A percentile compares a stretch with the other conserved stretches of the same genome.
Evolutionary conservation across 2,113 vertebrate species (phyloP).

Genomic region (Gambusia holbrooki): DNA sequence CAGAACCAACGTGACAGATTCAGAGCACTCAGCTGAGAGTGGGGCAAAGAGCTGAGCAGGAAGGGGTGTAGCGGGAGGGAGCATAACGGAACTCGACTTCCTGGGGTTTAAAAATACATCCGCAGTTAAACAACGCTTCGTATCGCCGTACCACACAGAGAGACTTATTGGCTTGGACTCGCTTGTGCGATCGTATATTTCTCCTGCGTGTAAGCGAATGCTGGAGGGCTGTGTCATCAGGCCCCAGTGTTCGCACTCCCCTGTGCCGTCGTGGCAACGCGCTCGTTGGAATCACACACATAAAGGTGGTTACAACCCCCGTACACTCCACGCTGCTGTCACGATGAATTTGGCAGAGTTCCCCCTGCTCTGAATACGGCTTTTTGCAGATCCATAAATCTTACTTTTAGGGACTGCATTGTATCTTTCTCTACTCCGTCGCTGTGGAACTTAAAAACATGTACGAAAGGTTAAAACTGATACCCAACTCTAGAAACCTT

Average conservation of each 20-base stretch:
- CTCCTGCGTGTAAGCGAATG: conserved; percentile 1
- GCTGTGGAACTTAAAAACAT: no score
- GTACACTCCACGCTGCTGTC: background rate
- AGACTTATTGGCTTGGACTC: conserved; percentile 4
- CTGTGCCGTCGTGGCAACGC: conserved; percentile 12
- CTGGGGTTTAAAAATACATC: conserved; percentile 36
- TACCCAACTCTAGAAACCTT: no score
- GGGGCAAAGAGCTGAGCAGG: conserved; percentile 19
- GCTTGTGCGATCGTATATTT: conserved; percentile 6
- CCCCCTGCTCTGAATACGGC: no score
- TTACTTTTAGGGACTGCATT: no score
- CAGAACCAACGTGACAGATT: conserved; percentile 49
- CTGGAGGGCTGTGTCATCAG: conserved; percentile 40
- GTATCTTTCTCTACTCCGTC: no score
- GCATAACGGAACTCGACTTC: conserved; percentile 18
- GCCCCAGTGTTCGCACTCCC: conserved; percentile 8
- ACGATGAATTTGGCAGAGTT: background rate
- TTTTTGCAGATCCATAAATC: no score
- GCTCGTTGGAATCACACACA: conserved; percentile 8
- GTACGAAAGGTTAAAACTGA: no score
- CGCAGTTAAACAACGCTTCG: conserved; percentile 22
- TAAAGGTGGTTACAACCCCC: background rate
- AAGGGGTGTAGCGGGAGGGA: background rate
- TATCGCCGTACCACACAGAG: conserved; percentile 18
- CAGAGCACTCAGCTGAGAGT: conserved; percentile 42